phyloP scores from a whole-genome alignment of 1,140 invertebrate species.

The Papilio helenus region DNA sequence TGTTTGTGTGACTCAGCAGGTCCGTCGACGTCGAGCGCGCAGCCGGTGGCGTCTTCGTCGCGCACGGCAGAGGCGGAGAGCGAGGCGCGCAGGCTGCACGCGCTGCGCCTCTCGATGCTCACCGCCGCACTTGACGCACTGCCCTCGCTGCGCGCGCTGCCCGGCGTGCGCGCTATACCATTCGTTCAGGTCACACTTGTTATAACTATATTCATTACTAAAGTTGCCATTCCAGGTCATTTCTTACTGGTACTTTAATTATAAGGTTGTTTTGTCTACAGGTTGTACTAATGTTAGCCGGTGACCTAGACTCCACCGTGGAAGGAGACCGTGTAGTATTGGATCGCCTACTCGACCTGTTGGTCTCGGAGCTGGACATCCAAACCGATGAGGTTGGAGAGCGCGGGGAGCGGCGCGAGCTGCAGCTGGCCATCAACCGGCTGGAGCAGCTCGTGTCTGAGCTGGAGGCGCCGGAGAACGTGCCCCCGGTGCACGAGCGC shows the following conservation, averaged over 20 bases:
- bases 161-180: conserved; percentile 93
- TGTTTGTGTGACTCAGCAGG: conserved; percentile 52
- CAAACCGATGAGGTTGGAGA: conserved; percentile 70
- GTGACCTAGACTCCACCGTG: conserved; percentile 93
- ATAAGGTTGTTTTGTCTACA: conserved; percentile 57
- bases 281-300: conserved; percentile 95
- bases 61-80: conserved; percentile 68
- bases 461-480: conserved; percentile 86
- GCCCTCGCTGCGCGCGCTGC: conserved; percentile 83
- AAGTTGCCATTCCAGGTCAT: background rate
- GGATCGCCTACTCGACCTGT: conserved; percentile 88
- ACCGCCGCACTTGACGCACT: conserved; percentile 86
- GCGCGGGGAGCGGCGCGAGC: conserved; percentile 60
- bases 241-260: background rate
- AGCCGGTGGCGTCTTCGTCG: conserved; percentile 66
- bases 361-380: conserved; percentile 92
- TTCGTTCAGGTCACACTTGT: conserved; percentile 61
- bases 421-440: conserved; percentile 94
- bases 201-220: conserved; percentile 17
- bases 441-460: conserved; percentile 90
- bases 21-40: conserved; percentile 65
- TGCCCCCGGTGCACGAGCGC: conserved; percentile 60
- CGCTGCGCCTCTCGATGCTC: conserved; percentile 87
- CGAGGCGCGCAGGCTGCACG: conserved; percentile 83
- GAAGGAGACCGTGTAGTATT: conserved; percentile 91